Evolutionary conservation across 2,113 vertebrate genomes (phyloP).

Genomic region (Amazona vittata): DNA sequence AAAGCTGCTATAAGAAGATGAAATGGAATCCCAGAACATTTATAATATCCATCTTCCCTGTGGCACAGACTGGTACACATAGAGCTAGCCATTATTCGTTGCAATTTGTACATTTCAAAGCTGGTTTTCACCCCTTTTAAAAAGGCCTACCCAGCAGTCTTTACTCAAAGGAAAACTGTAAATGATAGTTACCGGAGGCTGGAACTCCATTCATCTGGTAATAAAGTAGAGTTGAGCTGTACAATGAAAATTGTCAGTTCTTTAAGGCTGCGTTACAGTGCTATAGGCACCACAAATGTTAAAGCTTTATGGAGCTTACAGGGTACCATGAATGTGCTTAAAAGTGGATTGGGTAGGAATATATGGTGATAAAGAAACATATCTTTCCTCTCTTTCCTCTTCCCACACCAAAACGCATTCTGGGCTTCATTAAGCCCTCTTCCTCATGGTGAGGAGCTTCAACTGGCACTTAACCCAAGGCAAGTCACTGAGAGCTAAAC

Average conservation of each 20-base stretch:
- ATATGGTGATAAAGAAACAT: neutral
- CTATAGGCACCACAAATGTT: neutral
- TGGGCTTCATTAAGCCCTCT: neutral
- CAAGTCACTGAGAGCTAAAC: neutral
- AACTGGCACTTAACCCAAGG: no score
- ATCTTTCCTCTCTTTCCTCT: neutral
- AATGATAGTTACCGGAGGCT: neutral
- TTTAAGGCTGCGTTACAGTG: neutral
- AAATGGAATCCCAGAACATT: conserved; percentile 27
- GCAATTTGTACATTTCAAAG: conserved; percentile 32
- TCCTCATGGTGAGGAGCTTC: neutral
- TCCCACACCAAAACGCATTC: neutral
- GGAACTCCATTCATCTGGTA: neutral
- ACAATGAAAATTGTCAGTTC: neutral
- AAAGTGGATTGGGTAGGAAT: neutral
- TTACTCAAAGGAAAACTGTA: neutral
- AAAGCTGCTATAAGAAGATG: conserved; percentile 8
- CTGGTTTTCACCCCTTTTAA: neutral
- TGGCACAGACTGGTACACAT: conserved; percentile 17
- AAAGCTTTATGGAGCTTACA: neutral
- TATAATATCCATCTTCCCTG: conserved; percentile 30
- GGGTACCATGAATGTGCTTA: neutral
- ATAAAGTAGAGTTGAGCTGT: neutral
- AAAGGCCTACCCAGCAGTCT: neutral
- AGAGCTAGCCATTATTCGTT: neutral